Percentiles rank a stretch among this genome's conserved stretches.
Evolutionary conservation across 2,797 vertebrate species (phyloP).

Genomic region (Psittacula derbiana): DNA sequence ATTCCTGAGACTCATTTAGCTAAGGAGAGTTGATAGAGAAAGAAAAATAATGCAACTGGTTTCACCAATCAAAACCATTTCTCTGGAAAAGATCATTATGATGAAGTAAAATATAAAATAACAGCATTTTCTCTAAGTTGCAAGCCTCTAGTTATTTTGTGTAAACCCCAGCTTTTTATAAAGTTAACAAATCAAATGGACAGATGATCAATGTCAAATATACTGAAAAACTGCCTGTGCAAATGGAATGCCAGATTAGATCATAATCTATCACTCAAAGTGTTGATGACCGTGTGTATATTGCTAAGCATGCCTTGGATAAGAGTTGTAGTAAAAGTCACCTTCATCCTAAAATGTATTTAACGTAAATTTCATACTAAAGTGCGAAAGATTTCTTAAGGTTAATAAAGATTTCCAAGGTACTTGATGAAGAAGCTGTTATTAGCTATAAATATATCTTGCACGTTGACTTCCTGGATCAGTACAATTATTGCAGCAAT

Average conservation of each 20-base stretch:
- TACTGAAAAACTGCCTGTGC: slow-evolving; percentile 44
- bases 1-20: background rate
- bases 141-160: slow-evolving; percentile 48
- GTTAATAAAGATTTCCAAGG: slow-evolving; percentile 58
- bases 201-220: slow-evolving; percentile 56
- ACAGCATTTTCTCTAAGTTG: background rate
- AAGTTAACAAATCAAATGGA: slow-evolving; percentile 64
- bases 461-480: slow-evolving; percentile 48
- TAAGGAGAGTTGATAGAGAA: background rate
- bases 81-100: background rate
- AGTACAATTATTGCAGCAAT: slow-evolving; percentile 61
- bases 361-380: slow-evolving; percentile 44
- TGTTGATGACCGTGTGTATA: slow-evolving; percentile 15
- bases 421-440: slow-evolving; percentile 49
- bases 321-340: slow-evolving; percentile 69
- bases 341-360: slow-evolving; percentile 60
- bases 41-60: background rate
- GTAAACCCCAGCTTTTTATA: slow-evolving; percentile 46
- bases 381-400: slow-evolving; percentile 28
- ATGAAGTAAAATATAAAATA: slow-evolving; percentile 19
- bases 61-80: background rate
- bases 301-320: slow-evolving; percentile 31
- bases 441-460: slow-evolving; percentile 57
- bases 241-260: slow-evolving; percentile 58
- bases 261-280: slow-evolving; percentile 37